These are phyloP conservation scores for Hydrolagus affinis DNA, from an alignment of 2,113 vertebrate species.

Conservation along the genomic window DNA sequence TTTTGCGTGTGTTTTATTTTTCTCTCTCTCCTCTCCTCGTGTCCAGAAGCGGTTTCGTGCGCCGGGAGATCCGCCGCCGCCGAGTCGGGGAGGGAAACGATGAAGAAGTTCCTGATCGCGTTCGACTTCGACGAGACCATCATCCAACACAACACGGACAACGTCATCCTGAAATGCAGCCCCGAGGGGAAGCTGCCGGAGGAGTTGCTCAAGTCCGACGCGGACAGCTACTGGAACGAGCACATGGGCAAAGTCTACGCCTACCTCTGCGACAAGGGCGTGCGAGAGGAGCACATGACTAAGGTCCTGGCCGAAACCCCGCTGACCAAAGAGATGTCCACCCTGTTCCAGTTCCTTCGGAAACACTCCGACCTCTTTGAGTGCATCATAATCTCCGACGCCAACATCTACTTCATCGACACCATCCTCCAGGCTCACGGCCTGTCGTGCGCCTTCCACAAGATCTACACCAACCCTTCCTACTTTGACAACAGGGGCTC, in stretches of 20 bases:
- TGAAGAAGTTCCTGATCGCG: constrained; percentile 73
- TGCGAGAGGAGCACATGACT: constrained; percentile 64
- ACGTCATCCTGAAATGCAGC: constrained; percentile 64
- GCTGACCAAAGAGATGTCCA: constrained; percentile 71
- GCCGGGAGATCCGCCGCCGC: not conserved
- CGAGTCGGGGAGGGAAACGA: not conserved
- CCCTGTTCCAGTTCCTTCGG: constrained; percentile 76
- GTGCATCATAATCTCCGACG: constrained; percentile 80
- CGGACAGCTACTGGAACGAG: constrained; percentile 75
- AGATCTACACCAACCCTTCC: constrained; percentile 81
- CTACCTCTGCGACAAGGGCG: constrained; percentile 78
- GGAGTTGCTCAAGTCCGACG: constrained; percentile 71
- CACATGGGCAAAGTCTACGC: constrained; percentile 83
- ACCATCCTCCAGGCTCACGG: constrained; percentile 65
- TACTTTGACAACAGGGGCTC: constrained; percentile 69
- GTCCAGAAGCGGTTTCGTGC: constrained; percentile 20
- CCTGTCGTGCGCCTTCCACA: constrained; percentile 65
- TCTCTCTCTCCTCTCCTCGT: too few relatives aligned
- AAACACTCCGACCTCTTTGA: constrained; percentile 72
- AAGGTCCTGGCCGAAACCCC: constrained; percentile 73
- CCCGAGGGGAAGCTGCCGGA: constrained; percentile 71
- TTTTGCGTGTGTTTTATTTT: not conserved
- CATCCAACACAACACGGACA: constrained; percentile 85
- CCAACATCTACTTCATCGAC: constrained; percentile 84
- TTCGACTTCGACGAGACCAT: constrained; percentile 97